Conservation (phyloP, 2,888 invertebrate species). For the Nomada goodeniana region DNA sequence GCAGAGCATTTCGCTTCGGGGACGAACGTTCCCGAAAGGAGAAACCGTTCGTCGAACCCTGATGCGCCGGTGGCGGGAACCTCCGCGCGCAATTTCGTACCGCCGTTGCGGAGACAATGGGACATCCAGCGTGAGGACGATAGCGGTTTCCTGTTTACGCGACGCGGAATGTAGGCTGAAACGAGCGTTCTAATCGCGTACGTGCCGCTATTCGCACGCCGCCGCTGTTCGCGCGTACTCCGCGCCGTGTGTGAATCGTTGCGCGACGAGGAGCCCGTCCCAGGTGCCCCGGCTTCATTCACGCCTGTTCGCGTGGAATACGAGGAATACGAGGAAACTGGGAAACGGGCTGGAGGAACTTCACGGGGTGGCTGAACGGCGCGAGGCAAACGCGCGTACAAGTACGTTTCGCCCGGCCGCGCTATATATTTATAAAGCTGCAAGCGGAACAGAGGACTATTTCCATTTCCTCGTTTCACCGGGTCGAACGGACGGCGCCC, state of each 20-base stretch:
- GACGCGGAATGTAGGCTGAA: conserved; percentile 24
- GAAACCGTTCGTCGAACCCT: background rate
- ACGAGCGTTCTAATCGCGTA: conserved; percentile 43
- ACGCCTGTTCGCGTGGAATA: conserved; percentile 24
- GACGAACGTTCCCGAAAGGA: background rate
- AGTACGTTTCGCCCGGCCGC: conserved; percentile 40
- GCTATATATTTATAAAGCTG: conserved; percentile 56
- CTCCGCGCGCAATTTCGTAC: conserved; percentile 13
- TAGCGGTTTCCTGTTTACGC: conserved; percentile 48
- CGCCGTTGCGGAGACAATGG: conserved; percentile 12
- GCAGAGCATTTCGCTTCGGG: background rate
- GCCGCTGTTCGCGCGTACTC: conserved; percentile 10
- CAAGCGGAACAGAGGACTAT: conserved; percentile 23
- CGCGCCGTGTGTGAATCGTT: conserved; percentile 26
- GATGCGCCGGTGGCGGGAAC: background rate
- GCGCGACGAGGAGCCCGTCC: conserved; percentile 21
- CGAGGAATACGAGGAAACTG: conserved; percentile 42
- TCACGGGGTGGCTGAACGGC: background rate
- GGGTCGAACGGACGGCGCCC: conserved; percentile 1
- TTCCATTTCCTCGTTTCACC: conserved; percentile 41
- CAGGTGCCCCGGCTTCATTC: conserved; percentile 44
- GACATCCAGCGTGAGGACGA: conserved; percentile 21
- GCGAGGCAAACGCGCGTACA: conserved; percentile 31
- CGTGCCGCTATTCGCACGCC: conserved; percentile 50
- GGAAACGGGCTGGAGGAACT: background rate